These are phyloP conservation scores for Apostichopus californicus DNA, from an alignment of 35 echinoderm and acorn worm species.

Conservation along the genomic window DNA sequence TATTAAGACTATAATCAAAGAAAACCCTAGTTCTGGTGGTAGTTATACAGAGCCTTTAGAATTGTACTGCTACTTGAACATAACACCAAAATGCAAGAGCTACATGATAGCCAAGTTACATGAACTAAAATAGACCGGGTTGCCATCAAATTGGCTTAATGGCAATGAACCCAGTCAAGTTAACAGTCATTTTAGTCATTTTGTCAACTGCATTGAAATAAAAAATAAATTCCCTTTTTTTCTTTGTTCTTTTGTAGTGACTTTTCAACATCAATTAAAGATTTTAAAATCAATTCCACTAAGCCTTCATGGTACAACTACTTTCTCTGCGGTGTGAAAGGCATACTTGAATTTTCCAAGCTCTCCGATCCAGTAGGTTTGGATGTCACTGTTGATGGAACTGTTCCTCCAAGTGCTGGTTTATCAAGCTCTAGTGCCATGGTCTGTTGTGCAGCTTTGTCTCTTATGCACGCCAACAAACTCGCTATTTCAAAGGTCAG, in stretches of 20 bases:
- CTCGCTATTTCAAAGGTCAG: conserved; percentile 82
- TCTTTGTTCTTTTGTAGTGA: conserved; percentile 14
- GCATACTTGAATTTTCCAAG: conserved; percentile 67
- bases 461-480: conserved; percentile 82
- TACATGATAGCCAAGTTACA: too few species aligned
- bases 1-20: too few species aligned
- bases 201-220: too few species aligned
- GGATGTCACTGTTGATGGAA: conserved; percentile 74
- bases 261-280: conserved; percentile 46
- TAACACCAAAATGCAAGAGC: too few species aligned
- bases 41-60: too few species aligned
- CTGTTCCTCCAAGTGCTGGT: conserved; percentile 73
- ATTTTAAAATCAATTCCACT: conserved; percentile 60
- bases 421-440: conserved; percentile 96
- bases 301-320: conserved; percentile 86
- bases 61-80: too few species aligned
- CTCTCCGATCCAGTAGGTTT: conserved; percentile 59
- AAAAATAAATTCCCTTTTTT: too few species aligned
- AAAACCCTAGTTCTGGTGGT: too few species aligned
- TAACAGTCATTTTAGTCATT: too few species aligned
- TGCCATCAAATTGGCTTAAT: too few species aligned
- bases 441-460: conserved; percentile 87
- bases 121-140: too few species aligned
- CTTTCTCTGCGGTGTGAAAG: conserved; percentile 88
- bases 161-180: too few species aligned